These are phyloP conservation scores for Drosophila affinis DNA, from an alignment of 2,888 invertebrate genomes.

Conservation along the genomic window DNA sequence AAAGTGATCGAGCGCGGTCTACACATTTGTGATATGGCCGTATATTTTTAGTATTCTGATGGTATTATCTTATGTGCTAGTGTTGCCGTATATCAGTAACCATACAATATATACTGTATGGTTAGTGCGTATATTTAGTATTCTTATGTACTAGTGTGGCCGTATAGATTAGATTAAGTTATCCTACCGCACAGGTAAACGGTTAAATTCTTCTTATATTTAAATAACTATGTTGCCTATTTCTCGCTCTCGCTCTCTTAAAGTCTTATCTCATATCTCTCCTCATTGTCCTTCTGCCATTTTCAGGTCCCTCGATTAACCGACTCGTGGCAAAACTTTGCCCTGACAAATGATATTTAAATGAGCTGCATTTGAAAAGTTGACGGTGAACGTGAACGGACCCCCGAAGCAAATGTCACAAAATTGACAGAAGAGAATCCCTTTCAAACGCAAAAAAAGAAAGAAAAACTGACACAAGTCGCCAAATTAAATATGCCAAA, in stretches of 20 bases:
- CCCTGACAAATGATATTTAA: slow-evolving; percentile 73
- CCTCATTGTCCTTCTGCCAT: background rate
- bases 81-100: no score
- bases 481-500: slow-evolving; percentile 72
- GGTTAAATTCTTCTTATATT: no score
- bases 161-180: no score
- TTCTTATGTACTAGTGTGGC: no score
- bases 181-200: background rate
- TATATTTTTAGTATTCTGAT: no score
- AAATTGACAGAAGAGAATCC: slow-evolving; percentile 61
- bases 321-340: slow-evolving; percentile 46
- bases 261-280: background rate
- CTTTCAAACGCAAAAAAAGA: slow-evolving; percentile 12
- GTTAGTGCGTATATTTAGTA: no score
- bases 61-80: no score
- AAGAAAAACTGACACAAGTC: slow-evolving; percentile 55
- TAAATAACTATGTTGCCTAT: no score
- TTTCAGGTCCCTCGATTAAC: slow-evolving; percentile 14
- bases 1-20: no score
- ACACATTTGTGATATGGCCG: no score
- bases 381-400: slow-evolving; percentile 39
- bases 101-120: no score
- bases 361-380: slow-evolving; percentile 76
- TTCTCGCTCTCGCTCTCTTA: background rate
- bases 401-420: slow-evolving; percentile 42